Base-by-base conservation (phyloP, 2,113 vertebrate genomes). In the Sander vitreus region DNA sequence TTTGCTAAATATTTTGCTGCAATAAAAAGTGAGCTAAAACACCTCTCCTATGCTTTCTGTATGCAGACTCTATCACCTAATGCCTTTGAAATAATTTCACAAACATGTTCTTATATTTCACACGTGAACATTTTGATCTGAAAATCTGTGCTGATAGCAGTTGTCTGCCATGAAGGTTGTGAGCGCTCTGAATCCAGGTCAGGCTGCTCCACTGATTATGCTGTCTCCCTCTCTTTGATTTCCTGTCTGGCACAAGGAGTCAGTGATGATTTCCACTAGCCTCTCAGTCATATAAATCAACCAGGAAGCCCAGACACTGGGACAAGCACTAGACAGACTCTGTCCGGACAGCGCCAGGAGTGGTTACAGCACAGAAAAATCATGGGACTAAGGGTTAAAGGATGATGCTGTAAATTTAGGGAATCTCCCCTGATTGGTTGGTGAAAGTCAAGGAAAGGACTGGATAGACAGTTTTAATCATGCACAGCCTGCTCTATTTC, bases 401-500 rank as follows among this genome's bases (percentile, higher is more conserved):
- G 92, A 89, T 94, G 85, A 88, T 64, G 67, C 90, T 90, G 94
- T 96, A 95, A 96, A 96, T 92, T 91, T 90, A 77, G 84, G 83
- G 88, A 89, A 89, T 87, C 87, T 87, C 19, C 47, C 83, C 93
- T 51, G 16, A 48, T 48, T 57, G 43, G 70, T 86, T 90, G 15
- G 89, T 93, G 84, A 94, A 95, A 91, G 86, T 91, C 85, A 91
- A 63, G 21, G 62, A 67, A 30, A 66, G 74, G 55, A 55, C 10
- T 23, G 33, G 33, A 33, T 33, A 53, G 59, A 62, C 2, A 18
- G 16, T 47, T 60, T 84, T 19, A 14, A 23, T 19, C 54, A 64
- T 14, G 27, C 18, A 57, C 18, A 19, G 23, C 18, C 23, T 19
- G 10, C 11, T 53, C 15, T 48, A 48, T 58, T 72, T 64, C 33